Conservation (phyloP, 1,140 invertebrate species). For the Macrobrachium nipponense region DNA sequence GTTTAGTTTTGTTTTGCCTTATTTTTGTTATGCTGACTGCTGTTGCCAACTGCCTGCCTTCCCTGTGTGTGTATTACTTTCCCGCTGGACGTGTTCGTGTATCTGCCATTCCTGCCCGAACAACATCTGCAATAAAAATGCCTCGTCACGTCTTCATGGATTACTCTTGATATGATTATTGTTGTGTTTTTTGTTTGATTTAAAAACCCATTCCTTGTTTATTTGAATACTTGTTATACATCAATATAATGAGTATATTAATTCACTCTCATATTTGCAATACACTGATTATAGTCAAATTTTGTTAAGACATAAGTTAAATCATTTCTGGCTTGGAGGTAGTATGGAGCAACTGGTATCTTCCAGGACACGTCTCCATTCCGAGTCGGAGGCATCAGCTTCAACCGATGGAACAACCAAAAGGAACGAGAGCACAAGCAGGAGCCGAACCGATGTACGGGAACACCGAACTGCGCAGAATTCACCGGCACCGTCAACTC, state of each 20-base stretch:
- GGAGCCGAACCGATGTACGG: slow-evolving; percentile 41
- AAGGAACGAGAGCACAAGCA: slow-evolving; percentile 5
- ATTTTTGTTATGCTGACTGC: slow-evolving; percentile 54
- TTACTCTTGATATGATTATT: slow-evolving; percentile 15
- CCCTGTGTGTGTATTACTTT: slow-evolving; percentile 36
- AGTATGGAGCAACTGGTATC: slow-evolving; percentile 63
- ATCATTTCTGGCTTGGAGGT: slow-evolving; percentile 63
- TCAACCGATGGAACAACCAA: slow-evolving; percentile 1
- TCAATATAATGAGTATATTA: background rate
- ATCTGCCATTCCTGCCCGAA: slow-evolving; percentile 21
- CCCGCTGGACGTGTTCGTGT: slow-evolving; percentile 17
- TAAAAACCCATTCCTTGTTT: slow-evolving; percentile 5
- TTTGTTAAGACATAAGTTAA: slow-evolving; percentile 46
- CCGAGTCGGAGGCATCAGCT: slow-evolving; percentile 48
- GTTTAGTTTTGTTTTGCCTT: slow-evolving; percentile 48
- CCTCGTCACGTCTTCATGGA: slow-evolving; percentile 14
- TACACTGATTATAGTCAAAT: slow-evolving; percentile 54
- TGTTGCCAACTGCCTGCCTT: slow-evolving; percentile 48
- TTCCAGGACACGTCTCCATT: slow-evolving; percentile 54
- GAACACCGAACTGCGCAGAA: slow-evolving; percentile 37
- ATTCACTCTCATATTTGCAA: slow-evolving; percentile 15
- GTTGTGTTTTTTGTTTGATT: slow-evolving; percentile 6
- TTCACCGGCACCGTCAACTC: slow-evolving; percentile 49
- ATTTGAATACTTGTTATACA: too few relatives aligned
- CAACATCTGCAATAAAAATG: slow-evolving; percentile 35